These are phyloP conservation scores for Salvelinus namaycush DNA, from an alignment of 2,113 vertebrate species.

Conservation along the genomic window DNA sequence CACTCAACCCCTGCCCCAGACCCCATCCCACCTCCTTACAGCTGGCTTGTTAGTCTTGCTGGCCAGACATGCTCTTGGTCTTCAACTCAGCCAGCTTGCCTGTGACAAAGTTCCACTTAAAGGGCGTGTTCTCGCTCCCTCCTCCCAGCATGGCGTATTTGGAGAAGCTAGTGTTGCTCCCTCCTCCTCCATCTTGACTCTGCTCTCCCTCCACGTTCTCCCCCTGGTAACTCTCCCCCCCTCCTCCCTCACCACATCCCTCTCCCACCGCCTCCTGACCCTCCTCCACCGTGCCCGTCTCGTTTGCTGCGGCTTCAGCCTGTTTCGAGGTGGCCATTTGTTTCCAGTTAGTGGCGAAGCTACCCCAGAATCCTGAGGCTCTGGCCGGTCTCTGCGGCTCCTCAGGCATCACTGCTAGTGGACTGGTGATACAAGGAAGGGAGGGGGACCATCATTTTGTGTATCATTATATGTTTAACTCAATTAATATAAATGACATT, in stretches of 20 bases:
- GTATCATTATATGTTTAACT: too few species aligned
- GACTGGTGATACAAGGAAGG: slow-evolving; percentile 58
- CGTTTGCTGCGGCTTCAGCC: slow-evolving; percentile 36
- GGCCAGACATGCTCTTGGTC: slow-evolving; percentile 73
- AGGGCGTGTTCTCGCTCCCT: slow-evolving; percentile 71
- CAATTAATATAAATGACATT: too few species aligned
- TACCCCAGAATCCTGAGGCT: slow-evolving; percentile 85
- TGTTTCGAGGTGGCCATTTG: slow-evolving; percentile 70
- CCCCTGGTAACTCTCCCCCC: slow-evolving; percentile 44
- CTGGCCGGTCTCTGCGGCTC: slow-evolving; percentile 56
- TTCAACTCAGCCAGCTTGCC: slow-evolving; percentile 90
- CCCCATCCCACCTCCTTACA: background rate
- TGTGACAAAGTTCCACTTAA: slow-evolving; percentile 95
- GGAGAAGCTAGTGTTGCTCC: slow-evolving; percentile 60
- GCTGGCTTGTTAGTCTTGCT: slow-evolving; percentile 79
- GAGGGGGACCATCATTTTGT: background rate
- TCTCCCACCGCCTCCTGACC: slow-evolving; percentile 46
- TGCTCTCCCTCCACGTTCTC: slow-evolving; percentile 44
- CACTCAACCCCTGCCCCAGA: background rate
- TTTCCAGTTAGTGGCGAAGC: slow-evolving; percentile 86
- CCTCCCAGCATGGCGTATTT: slow-evolving; percentile 71
- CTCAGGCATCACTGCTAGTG: slow-evolving; percentile 70
- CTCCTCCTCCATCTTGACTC: slow-evolving; percentile 47
- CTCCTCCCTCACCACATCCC: slow-evolving; percentile 34
- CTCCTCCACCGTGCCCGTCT: slow-evolving; percentile 12